Evolutionary conservation across 2,888 invertebrate species (phyloP).

Genomic region (Cephus runcator): DNA sequence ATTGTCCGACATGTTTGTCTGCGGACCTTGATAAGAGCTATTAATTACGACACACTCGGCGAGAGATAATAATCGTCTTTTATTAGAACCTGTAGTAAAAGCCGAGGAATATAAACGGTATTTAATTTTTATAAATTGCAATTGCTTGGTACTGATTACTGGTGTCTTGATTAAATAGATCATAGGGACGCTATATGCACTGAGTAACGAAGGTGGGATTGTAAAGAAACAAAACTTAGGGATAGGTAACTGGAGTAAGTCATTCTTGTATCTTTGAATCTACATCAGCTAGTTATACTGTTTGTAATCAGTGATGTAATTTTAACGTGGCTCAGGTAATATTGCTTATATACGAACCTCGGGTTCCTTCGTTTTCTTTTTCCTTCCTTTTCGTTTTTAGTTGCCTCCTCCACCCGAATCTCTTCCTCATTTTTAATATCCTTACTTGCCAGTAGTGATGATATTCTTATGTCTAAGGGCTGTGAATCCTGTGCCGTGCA

Average conservation of each 20-base stretch:
- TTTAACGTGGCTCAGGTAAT: background rate
- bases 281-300: background rate
- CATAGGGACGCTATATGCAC: background rate
- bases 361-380: constrained; percentile 47
- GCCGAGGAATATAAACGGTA: background rate
- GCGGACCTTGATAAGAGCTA: background rate
- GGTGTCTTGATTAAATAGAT: background rate
- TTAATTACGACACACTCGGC: background rate
- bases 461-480: constrained; percentile 13
- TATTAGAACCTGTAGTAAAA: background rate
- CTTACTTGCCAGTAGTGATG: constrained; percentile 17
- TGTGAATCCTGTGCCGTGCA: constrained; percentile 17
- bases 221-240: background rate
- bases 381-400: constrained; percentile 24
- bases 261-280: no score
- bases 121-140: background rate
- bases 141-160: background rate
- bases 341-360: constrained; percentile 34
- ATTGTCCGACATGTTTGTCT: background rate
- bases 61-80: background rate
- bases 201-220: background rate
- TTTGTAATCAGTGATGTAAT: background rate
- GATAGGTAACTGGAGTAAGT: no score
- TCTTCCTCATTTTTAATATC: constrained; percentile 18
- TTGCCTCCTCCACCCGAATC: constrained; percentile 9